Evolutionary conservation across 2,113 vertebrate species (phyloP), one percentile per base, ranked within the genome.

Genomic region (Callipepla californica): DNA sequence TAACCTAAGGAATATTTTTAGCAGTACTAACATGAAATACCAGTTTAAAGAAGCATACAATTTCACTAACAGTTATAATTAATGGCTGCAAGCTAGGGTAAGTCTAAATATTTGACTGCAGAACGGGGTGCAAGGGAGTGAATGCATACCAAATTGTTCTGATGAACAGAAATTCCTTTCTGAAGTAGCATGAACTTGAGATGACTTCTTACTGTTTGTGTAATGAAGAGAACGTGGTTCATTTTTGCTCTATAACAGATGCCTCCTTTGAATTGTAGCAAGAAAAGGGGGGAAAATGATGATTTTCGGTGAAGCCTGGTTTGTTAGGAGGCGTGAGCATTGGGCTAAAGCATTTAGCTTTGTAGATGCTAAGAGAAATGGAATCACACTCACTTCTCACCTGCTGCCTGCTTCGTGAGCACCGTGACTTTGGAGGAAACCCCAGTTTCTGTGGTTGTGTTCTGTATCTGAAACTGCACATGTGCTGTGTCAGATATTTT

Each of bases 181-280:
- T 89, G 66, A 87, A 96, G 89, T 85, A 67, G 81, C 40, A 65
- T 94, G 96, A 96, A 94, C 94, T 96, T 77, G 86, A 65, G 95
- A 89, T 95, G 94, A 94, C 94, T 93, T 95, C 23, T 90, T 74
- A 36, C 78, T 89, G 70, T 80, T 70, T 62, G 48, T 76, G 65
- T 93, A 89, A 89, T 79, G 77, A 92, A 36, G 57, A 58, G 80
- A n/a, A 95, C 89, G 92, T 87, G 21, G 88, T 80, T 95, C 72
- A 55, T 75, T 92, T 95, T 88, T 89, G 81, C 68, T 90, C 86
- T 94, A 87, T 76, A 95, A 89, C 88, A 94, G 92, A 95, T 96
- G 93, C 92, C 91, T 84, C 78, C 65, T 95, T 96, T 93, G 90
- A 92, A 90, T 95, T 77, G 75, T 93, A 83, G 87, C 83, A 91